phyloP scores from a whole-genome alignment of 2,888 invertebrate genomes.

The Trilocha varians region DNA sequence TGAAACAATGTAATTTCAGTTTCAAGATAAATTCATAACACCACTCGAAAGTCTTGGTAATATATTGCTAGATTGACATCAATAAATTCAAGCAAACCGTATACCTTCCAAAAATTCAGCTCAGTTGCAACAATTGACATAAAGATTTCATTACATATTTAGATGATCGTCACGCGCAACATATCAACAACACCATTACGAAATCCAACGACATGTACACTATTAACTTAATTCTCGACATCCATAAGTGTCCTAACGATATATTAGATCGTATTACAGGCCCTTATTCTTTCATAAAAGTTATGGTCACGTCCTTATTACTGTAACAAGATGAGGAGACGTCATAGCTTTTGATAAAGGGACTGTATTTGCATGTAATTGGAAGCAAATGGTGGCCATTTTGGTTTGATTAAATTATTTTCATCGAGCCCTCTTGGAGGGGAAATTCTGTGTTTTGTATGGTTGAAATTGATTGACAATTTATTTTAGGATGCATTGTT shows the following conservation, averaged over 20 bases:
- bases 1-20: too few relatives aligned
- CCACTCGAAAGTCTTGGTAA: too few relatives aligned
- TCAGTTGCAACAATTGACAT: too few relatives aligned
- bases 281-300: constrained; percentile 8
- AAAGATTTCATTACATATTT: too few relatives aligned
- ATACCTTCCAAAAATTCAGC: too few relatives aligned
- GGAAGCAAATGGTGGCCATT: constrained; percentile 7
- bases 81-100: too few relatives aligned
- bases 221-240: not conserved
- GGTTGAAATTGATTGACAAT: too few relatives aligned
- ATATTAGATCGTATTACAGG: constrained; percentile 3
- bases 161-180: not conserved
- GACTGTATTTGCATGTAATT: constrained; percentile 30
- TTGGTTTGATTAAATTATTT: not conserved
- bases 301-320: constrained; percentile 7
- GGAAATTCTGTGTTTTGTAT: not conserved
- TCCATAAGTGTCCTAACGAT: not conserved
- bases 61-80: too few relatives aligned
- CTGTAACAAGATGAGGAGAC: constrained; percentile 2
- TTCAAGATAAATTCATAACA: too few relatives aligned
- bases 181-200: not conserved
- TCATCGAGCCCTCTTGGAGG: not conserved
- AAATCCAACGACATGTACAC: not conserved
- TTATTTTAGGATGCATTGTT: not conserved
- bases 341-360: constrained; percentile 9